Percentiles rank a stretch among this genome's conserved stretches.
phyloP scores from a whole-genome alignment of 92 coral and sea anemone genomes.

The Muricea muricata region DNA sequence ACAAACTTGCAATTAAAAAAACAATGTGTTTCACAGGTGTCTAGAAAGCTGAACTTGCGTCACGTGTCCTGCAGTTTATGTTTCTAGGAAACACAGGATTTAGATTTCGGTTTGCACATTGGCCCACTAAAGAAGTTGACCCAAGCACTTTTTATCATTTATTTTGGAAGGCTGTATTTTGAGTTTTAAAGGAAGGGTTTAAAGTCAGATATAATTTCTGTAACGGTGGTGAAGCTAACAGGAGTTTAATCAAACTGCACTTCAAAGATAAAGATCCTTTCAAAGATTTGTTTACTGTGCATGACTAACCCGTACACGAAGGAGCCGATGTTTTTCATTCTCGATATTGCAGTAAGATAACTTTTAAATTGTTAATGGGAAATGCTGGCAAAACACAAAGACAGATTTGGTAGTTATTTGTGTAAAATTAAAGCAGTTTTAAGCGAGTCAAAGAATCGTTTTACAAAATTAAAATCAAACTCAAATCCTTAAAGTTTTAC shows the following conservation, averaged over 20 bases:
- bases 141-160: conserved; percentile 48
- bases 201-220: conserved; percentile 46
- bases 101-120: conserved; percentile 66
- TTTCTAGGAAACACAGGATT: conserved; percentile 63
- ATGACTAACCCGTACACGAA: conserved; percentile 55
- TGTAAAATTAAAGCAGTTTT: no score
- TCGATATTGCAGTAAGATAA: conserved; percentile 45
- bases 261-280: conserved; percentile 60
- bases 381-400: background rate
- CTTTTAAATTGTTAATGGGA: no score
- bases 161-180: conserved; percentile 57
- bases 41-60: conserved; percentile 31
- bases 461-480: no score
- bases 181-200: conserved; percentile 51
- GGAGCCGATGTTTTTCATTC: conserved; percentile 41
- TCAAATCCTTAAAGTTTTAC: background rate
- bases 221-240: conserved; percentile 63
- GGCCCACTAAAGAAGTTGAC: conserved; percentile 54
- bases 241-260: conserved; percentile 58
- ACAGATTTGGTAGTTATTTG: no score
- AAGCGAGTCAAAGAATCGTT: no score
- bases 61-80: conserved; percentile 62
- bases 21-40: conserved; percentile 17
- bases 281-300: conserved; percentile 49
- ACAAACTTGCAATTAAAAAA: background rate